A percentile compares a stretch with the other conserved stretches of the same genome.
phyloP scores from a whole-genome alignment of 2,888 invertebrate species.

The Cecidostiba fungosa region DNA sequence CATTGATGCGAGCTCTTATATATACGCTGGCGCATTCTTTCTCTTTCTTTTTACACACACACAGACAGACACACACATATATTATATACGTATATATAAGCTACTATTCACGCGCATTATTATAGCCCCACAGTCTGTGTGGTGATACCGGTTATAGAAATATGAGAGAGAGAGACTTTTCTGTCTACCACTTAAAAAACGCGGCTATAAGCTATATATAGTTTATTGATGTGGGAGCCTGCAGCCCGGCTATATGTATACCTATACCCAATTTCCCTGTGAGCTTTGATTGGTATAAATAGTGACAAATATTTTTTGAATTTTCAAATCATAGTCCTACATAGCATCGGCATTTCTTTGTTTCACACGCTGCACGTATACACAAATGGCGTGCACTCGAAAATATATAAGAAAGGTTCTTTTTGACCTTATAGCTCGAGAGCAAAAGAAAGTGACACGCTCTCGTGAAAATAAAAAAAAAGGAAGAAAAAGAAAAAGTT shows the following conservation, averaged over 20 bases:
- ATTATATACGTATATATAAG: too few species aligned
- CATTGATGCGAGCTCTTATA: conserved; percentile 56
- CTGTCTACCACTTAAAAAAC: conserved; percentile 10
- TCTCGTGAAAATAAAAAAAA: conserved; percentile 32
- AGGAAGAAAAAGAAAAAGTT: conserved; percentile 46
- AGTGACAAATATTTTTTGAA: neutral
- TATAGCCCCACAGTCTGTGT: neutral
- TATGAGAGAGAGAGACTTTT: neutral
- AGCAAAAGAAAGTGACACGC: neutral
- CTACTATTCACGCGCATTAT: conserved; percentile 23
- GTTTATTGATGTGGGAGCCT: conserved; percentile 57
- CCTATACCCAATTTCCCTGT: neutral
- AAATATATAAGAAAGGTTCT: neutral
- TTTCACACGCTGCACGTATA: neutral
- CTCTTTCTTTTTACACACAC: neutral
- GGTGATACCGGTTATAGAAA: too few species aligned
- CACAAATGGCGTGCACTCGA: too few species aligned
- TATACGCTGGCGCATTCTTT: conserved; percentile 26
- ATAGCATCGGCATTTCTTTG: neutral
- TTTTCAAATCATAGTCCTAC: neutral
- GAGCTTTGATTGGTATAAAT: conserved; percentile 12
- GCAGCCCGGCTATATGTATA: too few species aligned
- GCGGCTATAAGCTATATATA: conserved; percentile 39
- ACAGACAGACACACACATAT: too few species aligned
- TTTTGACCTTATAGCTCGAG: neutral